Percentiles rank a stretch among this genome's conserved stretches.
Conservation (phyloP, 2,113 vertebrate genomes). For the Dicaeum eximium region DNA sequence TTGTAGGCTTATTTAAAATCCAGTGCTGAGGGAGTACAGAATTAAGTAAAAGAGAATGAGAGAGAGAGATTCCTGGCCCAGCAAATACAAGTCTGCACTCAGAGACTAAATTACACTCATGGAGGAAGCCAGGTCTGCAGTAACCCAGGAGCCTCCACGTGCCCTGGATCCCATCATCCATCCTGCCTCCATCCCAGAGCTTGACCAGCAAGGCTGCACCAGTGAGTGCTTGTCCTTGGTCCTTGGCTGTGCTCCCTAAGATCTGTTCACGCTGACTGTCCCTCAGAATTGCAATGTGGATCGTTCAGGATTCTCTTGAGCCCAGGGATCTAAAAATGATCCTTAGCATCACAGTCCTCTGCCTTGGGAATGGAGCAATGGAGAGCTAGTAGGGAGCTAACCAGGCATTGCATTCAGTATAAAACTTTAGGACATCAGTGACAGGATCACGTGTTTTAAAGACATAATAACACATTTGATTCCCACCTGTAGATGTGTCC, state of each 20-base stretch:
- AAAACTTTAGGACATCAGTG: neutral
- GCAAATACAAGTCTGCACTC: neutral
- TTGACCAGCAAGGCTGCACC: neutral
- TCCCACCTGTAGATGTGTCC: neutral
- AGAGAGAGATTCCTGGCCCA: neutral
- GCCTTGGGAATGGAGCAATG: neutral
- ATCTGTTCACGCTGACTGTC: neutral
- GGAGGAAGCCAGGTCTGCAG: neutral
- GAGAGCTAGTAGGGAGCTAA: neutral
- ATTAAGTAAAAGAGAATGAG: neutral
- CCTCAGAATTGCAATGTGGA: neutral
- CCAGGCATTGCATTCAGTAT: neutral
- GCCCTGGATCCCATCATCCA: neutral
- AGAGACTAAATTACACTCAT: neutral
- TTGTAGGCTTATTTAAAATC: neutral
- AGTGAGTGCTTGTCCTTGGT: neutral
- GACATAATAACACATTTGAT: neutral
- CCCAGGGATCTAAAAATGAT: neutral
- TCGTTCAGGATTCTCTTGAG: neutral
- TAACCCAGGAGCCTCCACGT: accelerated
- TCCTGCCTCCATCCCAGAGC: neutral
- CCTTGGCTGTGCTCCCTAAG: neutral
- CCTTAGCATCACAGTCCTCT: neutral
- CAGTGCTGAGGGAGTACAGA: neutral
- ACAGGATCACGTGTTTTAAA: neutral